These are phyloP conservation scores for Daktulosphaira vitifoliae DNA, from an alignment of 1,140 invertebrate genomes.

Conservation along the genomic window DNA sequence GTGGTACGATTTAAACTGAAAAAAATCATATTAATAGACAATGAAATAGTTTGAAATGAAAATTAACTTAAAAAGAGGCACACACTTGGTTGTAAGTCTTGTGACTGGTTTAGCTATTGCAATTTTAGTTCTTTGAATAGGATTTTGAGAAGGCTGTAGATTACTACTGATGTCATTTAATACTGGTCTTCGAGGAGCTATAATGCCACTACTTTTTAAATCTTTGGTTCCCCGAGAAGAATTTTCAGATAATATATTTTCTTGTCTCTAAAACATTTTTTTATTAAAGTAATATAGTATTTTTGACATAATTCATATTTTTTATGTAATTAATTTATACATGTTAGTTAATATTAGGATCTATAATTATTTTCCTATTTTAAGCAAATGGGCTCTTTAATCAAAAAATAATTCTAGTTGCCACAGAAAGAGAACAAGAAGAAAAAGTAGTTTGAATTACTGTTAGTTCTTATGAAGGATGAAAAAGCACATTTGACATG, in stretches of 20 bases:
- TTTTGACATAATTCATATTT: neutral
- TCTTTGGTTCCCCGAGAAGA: slow-evolving; percentile 1
- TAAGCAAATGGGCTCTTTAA: no score
- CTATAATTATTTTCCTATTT: no score
- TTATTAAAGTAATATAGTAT: no score
- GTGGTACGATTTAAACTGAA: slow-evolving; percentile 19
- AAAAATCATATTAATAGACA: no score
- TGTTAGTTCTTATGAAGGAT: no score
- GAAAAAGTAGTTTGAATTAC: no score
- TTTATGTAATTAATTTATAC: no score
- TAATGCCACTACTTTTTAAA: slow-evolving; percentile 2
- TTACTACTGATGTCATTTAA: slow-evolving; percentile 24
- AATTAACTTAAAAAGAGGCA: neutral
- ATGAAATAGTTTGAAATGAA: no score
- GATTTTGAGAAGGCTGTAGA: slow-evolving; percentile 2
- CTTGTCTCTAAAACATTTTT: slow-evolving; percentile 12
- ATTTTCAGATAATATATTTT: slow-evolving; percentile 12
- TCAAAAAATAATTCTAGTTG: no score
- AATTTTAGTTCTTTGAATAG: slow-evolving; percentile 15
- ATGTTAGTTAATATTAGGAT: no score
- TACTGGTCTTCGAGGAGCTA: slow-evolving; percentile 2
- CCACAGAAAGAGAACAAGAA: no score
- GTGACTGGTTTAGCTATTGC: slow-evolving; percentile 1
- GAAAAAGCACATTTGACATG: no score
- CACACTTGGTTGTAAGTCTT: slow-evolving; percentile 11